These are phyloP conservation scores for Eptatretus atami DNA, from an alignment of 2,797 vertebrate genomes.

Conservation along the genomic window DNA sequence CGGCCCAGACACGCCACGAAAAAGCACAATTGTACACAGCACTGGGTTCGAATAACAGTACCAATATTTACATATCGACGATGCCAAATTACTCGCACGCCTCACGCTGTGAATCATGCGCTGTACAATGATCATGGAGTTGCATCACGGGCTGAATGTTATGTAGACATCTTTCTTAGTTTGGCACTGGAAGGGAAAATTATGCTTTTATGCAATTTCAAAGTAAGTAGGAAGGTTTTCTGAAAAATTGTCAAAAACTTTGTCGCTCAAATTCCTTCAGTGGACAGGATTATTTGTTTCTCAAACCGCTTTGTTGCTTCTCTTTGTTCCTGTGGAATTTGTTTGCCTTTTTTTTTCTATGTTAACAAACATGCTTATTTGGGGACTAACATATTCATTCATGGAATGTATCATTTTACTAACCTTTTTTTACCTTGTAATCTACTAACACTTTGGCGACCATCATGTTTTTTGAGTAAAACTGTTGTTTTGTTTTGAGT, in stretches of 20 bases:
- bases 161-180: no score
- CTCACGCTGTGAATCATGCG: no score
- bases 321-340: constrained; percentile 8
- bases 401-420: constrained; percentile 76
- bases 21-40: no score
- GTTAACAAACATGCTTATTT: constrained; percentile 28
- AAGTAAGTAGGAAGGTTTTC: background rate
- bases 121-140: no score
- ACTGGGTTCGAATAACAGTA: no score
- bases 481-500: constrained; percentile 44
- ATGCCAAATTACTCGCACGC: no score
- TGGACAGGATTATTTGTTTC: background rate
- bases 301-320: constrained; percentile 6
- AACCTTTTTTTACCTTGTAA: constrained; percentile 52
- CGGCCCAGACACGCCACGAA: no score
- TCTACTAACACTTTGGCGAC: constrained; percentile 97
- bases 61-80: no score
- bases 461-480: constrained; percentile 58
- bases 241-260: no score
- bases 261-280: no score
- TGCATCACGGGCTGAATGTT: no score
- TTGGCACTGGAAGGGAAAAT: no score
- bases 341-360: constrained; percentile 19
- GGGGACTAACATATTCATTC: constrained; percentile 64
- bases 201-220: background rate